Conservation (phyloP, 23 tunicate species). For the Diplosoma virens region DNA sequence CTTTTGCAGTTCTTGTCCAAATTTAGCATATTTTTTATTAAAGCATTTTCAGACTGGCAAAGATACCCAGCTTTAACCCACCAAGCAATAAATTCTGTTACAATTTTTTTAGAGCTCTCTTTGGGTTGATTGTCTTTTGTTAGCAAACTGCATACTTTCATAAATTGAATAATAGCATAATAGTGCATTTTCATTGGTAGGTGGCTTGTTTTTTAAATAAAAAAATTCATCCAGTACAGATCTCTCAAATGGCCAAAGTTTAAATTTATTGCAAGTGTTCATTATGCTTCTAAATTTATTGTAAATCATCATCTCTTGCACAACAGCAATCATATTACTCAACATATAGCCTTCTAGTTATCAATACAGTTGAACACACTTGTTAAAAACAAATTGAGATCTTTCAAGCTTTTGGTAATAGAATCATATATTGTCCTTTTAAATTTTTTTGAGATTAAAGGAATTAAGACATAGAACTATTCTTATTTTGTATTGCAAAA, state of each 20-base stretch:
- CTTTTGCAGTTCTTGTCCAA: neutral
- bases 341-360: too few species aligned
- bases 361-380: neutral
- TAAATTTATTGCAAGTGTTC: neutral
- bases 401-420: neutral
- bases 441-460: too few species aligned
- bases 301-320: too few species aligned
- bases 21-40: neutral
- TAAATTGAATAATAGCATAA: neutral
- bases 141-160: neutral
- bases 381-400: neutral
- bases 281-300: too few species aligned
- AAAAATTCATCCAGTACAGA: constrained; percentile 2
- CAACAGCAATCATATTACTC: too few species aligned
- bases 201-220: neutral
- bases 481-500: too few species aligned
- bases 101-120: constrained; percentile 9
- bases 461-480: too few species aligned
- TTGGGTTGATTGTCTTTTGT: neutral
- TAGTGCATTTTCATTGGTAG: constrained; percentile 5
- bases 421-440: too few species aligned
- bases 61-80: constrained; percentile 9
- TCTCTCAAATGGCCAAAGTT: constrained; percentile 4
- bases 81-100: neutral
- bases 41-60: neutral